Evolutionary conservation across 1,140 invertebrate genomes (phyloP).

Genomic region (Oryzaephilus surinamensis): DNA sequence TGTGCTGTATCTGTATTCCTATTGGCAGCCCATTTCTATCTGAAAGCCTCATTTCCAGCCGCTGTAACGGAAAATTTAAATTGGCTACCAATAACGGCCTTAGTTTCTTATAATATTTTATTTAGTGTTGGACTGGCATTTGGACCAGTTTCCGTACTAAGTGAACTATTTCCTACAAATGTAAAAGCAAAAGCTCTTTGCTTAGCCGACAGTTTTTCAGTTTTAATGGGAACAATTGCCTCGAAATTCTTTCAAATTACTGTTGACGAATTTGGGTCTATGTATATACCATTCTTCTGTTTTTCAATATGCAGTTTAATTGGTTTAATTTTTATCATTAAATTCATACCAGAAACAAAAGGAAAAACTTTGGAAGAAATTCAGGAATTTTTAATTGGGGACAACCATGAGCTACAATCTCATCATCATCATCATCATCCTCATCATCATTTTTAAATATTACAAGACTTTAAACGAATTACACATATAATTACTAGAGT

Average conservation of each 20-base stretch:
- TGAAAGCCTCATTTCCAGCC: slow-evolving; percentile 33
- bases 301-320: slow-evolving; percentile 56
- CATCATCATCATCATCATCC: no score
- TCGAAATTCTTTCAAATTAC: slow-evolving; percentile 62
- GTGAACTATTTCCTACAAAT: slow-evolving; percentile 62
- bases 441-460: no score
- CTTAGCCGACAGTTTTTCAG: slow-evolving; percentile 56
- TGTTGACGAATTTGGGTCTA: slow-evolving; percentile 41
- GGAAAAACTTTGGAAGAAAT: slow-evolving; percentile 56
- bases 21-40: slow-evolving; percentile 49
- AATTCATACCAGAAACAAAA: slow-evolving; percentile 69
- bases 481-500: no score
- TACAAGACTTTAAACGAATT: no score
- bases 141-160: slow-evolving; percentile 57
- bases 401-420: no score
- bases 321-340: slow-evolving; percentile 49
- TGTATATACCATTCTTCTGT: slow-evolving; percentile 59
- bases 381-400: slow-evolving; percentile 22
- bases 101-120: slow-evolving; percentile 58
- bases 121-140: slow-evolving; percentile 60
- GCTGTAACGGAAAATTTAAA: slow-evolving; percentile 16
- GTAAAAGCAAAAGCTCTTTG: slow-evolving; percentile 58
- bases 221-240: slow-evolving; percentile 59
- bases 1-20: slow-evolving; percentile 43
- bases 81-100: slow-evolving; percentile 43